phyloP scores from a whole-genome alignment of 1,140 invertebrate genomes.

The Aphaenogaster rudis region DNA sequence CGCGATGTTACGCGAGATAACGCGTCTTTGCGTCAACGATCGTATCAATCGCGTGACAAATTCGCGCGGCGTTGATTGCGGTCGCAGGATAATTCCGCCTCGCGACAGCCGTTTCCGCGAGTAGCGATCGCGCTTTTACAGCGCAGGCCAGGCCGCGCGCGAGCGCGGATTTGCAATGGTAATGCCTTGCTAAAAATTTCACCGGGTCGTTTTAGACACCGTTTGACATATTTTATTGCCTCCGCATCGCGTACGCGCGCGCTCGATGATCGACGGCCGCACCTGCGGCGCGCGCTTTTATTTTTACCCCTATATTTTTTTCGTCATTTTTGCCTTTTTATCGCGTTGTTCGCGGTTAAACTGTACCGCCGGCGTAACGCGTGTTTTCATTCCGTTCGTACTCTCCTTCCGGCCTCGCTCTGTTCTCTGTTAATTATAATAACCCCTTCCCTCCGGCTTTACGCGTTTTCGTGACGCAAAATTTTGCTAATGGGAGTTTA shows the following conservation, averaged over 20 bases:
- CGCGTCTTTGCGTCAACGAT: background rate
- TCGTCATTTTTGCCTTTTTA: constrained; percentile 5
- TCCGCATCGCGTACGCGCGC: background rate
- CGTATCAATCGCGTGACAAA: constrained; percentile 25
- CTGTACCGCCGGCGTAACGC: constrained; percentile 9
- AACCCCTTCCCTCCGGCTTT: background rate
- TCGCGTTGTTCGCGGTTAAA: constrained; percentile 40
- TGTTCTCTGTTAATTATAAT: constrained; percentile 35
- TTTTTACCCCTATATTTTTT: constrained; percentile 20
- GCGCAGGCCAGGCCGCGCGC: background rate
- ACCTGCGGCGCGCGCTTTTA: constrained; percentile 40
- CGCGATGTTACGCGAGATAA: no score
- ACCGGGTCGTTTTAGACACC: constrained; percentile 40
- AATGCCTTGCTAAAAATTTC: constrained; percentile 54
- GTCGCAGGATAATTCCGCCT: background rate
- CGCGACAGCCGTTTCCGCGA: constrained; percentile 29
- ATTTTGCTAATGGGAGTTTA: background rate
- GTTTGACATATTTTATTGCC: constrained; percentile 60
- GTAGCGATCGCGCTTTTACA: background rate
- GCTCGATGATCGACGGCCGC: constrained; percentile 52
- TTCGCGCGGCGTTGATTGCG: background rate
- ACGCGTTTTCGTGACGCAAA: background rate
- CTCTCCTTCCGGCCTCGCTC: background rate
- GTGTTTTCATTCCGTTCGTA: constrained; percentile 1
- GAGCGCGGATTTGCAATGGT: constrained; percentile 51